These are phyloP conservation scores for Tenthredo notha DNA, from an alignment of 2,888 invertebrate genomes.

Conservation along the genomic window DNA sequence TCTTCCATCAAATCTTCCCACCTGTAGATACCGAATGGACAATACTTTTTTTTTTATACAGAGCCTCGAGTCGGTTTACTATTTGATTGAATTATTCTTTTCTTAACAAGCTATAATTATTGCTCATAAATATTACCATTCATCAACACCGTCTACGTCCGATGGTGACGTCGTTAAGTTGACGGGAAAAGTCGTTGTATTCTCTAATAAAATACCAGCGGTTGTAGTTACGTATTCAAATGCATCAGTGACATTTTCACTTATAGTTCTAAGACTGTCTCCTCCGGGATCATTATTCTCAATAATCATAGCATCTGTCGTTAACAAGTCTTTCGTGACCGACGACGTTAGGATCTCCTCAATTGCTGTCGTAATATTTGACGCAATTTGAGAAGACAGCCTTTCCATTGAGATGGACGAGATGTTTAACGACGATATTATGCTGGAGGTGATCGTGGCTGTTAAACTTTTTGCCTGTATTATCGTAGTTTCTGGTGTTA, in stretches of 20 bases:
- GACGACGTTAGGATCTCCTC: constrained; percentile 59
- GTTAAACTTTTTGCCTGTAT: constrained; percentile 65
- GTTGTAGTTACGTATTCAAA: constrained; percentile 12
- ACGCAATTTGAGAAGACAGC: constrained; percentile 65
- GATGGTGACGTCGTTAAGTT: constrained; percentile 6
- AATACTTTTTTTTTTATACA: background rate
- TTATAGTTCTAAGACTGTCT: constrained; percentile 2
- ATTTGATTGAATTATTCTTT: too few relatives aligned
- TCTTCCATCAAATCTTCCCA: constrained; percentile 87
- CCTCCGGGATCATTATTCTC: background rate
- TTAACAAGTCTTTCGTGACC: background rate
- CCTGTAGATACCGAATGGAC: constrained; percentile 70
- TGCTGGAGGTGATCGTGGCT: constrained; percentile 62
- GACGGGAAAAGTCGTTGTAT: background rate
- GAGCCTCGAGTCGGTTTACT: background rate
- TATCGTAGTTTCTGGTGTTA: constrained; percentile 58
- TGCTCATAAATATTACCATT: constrained; percentile 6
- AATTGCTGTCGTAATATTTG: constrained; percentile 67
- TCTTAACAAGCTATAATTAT: background rate
- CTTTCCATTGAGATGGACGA: constrained; percentile 62
- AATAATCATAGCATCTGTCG: constrained; percentile 18
- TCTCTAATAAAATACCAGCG: background rate
- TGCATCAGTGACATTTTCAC: constrained; percentile 33
- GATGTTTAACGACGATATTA: constrained; percentile 61
- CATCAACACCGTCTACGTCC: constrained; percentile 23